Base-by-base conservation (phyloP, 2,888 invertebrate species). In the Argyra leucocephala region DNA sequence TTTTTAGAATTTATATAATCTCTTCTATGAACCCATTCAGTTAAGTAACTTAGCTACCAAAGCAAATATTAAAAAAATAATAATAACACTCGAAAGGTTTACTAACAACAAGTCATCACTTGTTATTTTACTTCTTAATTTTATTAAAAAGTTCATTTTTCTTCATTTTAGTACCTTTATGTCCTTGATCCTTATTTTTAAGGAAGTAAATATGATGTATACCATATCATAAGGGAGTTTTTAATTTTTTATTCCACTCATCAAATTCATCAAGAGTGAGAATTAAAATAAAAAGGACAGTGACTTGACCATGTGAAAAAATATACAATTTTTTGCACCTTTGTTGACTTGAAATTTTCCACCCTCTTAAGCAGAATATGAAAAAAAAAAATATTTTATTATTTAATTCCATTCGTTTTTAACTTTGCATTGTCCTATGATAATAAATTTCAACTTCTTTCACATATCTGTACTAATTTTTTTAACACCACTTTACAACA, bases 291-390 rank as follows among this genome's bases (percentile, higher is more conserved):
- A 18, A 48, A 48, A 48, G 48, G 48, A 48, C 48, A 48, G 12
- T 48, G 18, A 48, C 18, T 48, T 48, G 48, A 48, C 48, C 48
- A 48, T 18, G 18, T 48, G 5, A 18, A 18, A 48, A 15, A 12
- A 18, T 5, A 48, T 18, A 48, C n/a, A n/a, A n/a, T n/a, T n/a
- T n/a, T 48, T 48, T 48, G 2, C 48, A 48, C 48, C 48, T 48
- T 48, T n/a, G n/a, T n/a, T 48, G 48, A 48, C 48, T 48, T 48
- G 48, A 48, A 48, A 48, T 48, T 48, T 48, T 48, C 18, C 48
- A 48, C 48, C 48, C 48, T 48, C 48, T 48, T 48, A 18, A 48
- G 48, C 15, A 12, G 12, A 48, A 31, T 31, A 31, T 31, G 31
- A 31, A 31, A 31, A 31, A 31, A 31, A 31, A 31, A 10, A 31